These are phyloP conservation scores for Drosophila miranda DNA, from an alignment of 1,140 invertebrate species.

Conservation along the genomic window DNA sequence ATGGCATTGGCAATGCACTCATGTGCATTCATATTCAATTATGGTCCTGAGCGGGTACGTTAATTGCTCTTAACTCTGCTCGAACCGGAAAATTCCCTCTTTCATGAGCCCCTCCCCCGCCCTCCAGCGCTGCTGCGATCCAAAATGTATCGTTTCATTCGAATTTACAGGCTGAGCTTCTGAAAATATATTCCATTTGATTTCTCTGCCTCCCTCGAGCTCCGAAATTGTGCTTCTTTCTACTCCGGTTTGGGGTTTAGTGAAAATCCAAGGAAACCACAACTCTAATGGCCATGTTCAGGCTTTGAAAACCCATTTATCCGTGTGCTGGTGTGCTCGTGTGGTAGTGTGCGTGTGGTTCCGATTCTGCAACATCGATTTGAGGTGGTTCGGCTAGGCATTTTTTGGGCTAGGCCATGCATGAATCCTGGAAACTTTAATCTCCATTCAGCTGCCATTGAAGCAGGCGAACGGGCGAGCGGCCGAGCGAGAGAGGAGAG, in stretches of 20 bases:
- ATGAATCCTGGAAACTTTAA: conserved; percentile 11
- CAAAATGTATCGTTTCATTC: background rate
- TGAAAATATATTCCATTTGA: conserved; percentile 24
- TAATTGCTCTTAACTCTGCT: conserved; percentile 69
- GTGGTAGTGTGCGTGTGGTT: background rate
- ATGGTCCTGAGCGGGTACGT: conserved; percentile 45
- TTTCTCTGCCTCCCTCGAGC: conserved; percentile 1
- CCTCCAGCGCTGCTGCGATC: background rate
- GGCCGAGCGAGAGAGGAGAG: no score
- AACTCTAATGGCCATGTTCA: conserved; percentile 8
- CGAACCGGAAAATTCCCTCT: conserved; percentile 36
- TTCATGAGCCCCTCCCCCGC: background rate
- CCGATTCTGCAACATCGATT: conserved; percentile 31
- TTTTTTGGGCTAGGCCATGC: conserved; percentile 5
- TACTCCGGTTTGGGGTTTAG: background rate
- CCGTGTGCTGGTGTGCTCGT: background rate
- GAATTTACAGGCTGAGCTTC: background rate
- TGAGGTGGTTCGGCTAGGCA: conserved; percentile 4
- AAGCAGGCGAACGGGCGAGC: background rate
- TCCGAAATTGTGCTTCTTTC: background rate
- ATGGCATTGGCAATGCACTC: conserved; percentile 42
- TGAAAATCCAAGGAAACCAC: conserved; percentile 7
- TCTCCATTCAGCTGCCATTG: conserved; percentile 5
- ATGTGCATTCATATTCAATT: conserved; percentile 67
- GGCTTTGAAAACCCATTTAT: conserved; percentile 1